These are phyloP conservation scores for Cygnus atratus DNA, from an alignment of 2,113 vertebrate species.

Conservation along the genomic window DNA sequence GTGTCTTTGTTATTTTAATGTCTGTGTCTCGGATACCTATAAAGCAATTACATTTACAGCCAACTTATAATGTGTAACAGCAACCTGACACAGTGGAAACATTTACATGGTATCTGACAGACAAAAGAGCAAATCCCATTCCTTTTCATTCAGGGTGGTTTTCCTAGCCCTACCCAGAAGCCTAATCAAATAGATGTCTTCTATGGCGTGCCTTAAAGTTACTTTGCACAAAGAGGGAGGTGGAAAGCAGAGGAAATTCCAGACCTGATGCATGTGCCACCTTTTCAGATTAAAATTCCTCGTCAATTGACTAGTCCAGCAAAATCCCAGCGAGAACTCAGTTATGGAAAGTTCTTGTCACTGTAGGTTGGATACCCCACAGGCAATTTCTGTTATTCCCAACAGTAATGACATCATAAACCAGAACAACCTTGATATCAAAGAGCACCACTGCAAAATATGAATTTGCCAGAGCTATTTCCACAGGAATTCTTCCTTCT, in stretches of 20 bases:
- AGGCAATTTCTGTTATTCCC: neutral
- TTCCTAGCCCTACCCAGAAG: neutral
- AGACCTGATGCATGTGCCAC: slow-evolving; percentile 7
- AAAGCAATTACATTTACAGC: neutral
- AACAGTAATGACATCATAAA: neutral
- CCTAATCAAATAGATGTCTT: slow-evolving; percentile 18
- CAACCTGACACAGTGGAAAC: neutral
- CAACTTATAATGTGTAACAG: neutral
- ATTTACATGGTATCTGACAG: neutral
- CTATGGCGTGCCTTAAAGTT: neutral
- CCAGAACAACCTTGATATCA: neutral
- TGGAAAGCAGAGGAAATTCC: slow-evolving; percentile 23
- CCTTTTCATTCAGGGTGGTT: neutral
- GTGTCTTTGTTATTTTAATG: neutral
- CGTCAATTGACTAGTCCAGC: neutral
- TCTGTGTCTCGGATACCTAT: neutral
- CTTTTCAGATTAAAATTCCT: slow-evolving; percentile 37
- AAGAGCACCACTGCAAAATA: slow-evolving; percentile 7
- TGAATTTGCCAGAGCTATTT: neutral
- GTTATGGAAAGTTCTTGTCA: neutral
- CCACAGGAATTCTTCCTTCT: slow-evolving; percentile 28
- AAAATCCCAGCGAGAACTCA: slow-evolving; percentile 7
- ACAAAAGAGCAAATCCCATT: slow-evolving; percentile 4
- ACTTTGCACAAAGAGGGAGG: neutral
- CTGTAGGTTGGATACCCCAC: neutral